phyloP scores from a whole-genome alignment of 2,888 invertebrate species.

The Tetanocera ferruginea region DNA sequence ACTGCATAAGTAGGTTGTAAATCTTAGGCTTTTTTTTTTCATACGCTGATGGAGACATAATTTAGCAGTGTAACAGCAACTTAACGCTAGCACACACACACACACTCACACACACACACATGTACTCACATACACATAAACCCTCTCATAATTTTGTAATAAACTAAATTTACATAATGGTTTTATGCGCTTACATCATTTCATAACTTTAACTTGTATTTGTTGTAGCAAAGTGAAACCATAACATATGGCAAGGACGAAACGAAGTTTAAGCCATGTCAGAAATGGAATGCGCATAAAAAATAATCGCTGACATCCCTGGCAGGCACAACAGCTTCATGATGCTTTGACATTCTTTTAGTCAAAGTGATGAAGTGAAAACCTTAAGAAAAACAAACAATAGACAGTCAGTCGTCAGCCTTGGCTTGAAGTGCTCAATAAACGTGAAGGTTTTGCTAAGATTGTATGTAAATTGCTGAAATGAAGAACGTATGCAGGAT shows the following conservation, averaged over 20 bases:
- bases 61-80: neutral
- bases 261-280: too few relatives aligned
- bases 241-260: neutral
- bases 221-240: neutral
- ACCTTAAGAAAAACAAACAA: conserved; percentile 5
- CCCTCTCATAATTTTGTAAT: conserved; percentile 1
- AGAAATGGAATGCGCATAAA: too few relatives aligned
- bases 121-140: too few relatives aligned
- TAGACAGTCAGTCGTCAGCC: neutral
- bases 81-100: neutral
- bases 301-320: too few relatives aligned
- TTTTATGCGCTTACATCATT: conserved; percentile 42
- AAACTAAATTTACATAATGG: conserved; percentile 43
- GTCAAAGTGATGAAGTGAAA: neutral
- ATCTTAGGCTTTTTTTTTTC: conserved; percentile 26
- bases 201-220: conserved; percentile 31
- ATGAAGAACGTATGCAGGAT: neutral
- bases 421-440: neutral
- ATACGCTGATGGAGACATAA: neutral
- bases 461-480: neutral
- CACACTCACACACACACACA: neutral
- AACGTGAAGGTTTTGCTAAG: neutral
- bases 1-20: conserved; percentile 39
- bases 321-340: too few relatives aligned
- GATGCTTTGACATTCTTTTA: too few relatives aligned